Evolutionary conservation across 2,888 invertebrate species (phyloP).

Genomic region (Drosophila pegasa): DNA sequence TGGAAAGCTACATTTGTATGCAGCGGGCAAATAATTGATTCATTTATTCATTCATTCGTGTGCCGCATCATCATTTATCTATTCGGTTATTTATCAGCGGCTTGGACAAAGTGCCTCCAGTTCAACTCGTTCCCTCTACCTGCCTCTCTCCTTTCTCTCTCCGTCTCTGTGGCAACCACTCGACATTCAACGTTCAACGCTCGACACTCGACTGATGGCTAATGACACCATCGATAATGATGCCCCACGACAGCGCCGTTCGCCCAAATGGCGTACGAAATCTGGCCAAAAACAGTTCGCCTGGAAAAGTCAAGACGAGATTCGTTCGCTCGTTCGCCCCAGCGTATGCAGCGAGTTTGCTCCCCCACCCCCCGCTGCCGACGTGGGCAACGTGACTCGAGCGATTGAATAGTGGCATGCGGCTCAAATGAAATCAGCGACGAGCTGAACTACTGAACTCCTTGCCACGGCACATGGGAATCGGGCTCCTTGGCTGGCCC

Average conservation of each 20-base stretch:
- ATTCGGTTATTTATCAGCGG: constrained; percentile 40
- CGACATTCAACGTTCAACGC: constrained; percentile 2
- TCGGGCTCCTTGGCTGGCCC: constrained; percentile 10
- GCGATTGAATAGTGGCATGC: constrained; percentile 53
- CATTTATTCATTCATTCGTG: constrained; percentile 38
- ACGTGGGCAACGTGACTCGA: constrained; percentile 48
- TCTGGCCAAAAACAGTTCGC: constrained; percentile 50
- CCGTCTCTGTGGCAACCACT: background rate
- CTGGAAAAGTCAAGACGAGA: constrained; percentile 73
- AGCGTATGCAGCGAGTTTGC: constrained; percentile 64
- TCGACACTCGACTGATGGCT: constrained; percentile 54
- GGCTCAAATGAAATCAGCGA: constrained; percentile 57
- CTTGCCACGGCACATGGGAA: constrained; percentile 7
- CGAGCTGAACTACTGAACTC: constrained; percentile 29
- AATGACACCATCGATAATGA: constrained; percentile 76
- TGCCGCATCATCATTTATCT: constrained; percentile 44
- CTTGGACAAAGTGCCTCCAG: constrained; percentile 31
- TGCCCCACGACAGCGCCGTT: constrained; percentile 34
- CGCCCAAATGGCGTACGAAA: constrained; percentile 16
- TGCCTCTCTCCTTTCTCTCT: background rate
- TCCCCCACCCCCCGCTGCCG: too few species aligned
- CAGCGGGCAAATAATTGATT: constrained; percentile 42
- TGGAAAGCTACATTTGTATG: constrained; percentile 37
- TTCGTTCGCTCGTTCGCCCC: constrained; percentile 40
- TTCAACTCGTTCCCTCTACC: background rate